These are phyloP conservation scores for Solenopsis invicta DNA, from an alignment of 1,140 invertebrate species.

Conservation along the genomic window DNA sequence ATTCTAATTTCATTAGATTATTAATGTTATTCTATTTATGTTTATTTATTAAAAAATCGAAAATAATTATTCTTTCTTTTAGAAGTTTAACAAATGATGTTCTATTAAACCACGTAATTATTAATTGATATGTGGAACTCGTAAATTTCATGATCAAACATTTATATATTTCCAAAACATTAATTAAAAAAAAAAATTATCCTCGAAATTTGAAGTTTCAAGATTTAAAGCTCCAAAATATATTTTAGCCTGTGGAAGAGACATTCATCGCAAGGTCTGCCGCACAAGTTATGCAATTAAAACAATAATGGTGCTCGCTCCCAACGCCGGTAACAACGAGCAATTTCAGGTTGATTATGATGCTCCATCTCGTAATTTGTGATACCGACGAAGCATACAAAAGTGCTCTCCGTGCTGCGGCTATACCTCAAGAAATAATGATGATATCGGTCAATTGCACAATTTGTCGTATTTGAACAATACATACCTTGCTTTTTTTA, in stretches of 20 bases:
- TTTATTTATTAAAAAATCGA: background rate
- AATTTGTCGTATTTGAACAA: background rate
- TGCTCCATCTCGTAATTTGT: conserved; percentile 63
- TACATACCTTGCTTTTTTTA: background rate
- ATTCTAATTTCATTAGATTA: background rate
- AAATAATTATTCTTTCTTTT: background rate
- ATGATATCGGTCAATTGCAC: conserved; percentile 1
- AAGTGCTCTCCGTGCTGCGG: background rate
- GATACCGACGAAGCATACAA: background rate
- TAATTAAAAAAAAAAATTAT: background rate
- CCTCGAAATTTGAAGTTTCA: background rate
- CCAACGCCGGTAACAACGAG: conserved; percentile 53
- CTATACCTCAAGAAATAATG: background rate
- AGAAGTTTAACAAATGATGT: background rate
- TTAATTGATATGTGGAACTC: background rate
- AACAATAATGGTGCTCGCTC: conserved; percentile 66
- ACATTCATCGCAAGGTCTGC: conserved; percentile 55
- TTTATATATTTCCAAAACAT: background rate
- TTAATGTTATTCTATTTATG: background rate
- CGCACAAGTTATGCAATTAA: conserved; percentile 72
- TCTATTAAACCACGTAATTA: background rate
- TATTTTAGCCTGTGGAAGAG: background rate
- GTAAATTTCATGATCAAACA: background rate
- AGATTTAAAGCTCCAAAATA: background rate
- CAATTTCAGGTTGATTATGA: conserved; percentile 74